Evolutionary conservation across 2,113 vertebrate genomes (phyloP).

Genomic region (Galbula dea): DNA sequence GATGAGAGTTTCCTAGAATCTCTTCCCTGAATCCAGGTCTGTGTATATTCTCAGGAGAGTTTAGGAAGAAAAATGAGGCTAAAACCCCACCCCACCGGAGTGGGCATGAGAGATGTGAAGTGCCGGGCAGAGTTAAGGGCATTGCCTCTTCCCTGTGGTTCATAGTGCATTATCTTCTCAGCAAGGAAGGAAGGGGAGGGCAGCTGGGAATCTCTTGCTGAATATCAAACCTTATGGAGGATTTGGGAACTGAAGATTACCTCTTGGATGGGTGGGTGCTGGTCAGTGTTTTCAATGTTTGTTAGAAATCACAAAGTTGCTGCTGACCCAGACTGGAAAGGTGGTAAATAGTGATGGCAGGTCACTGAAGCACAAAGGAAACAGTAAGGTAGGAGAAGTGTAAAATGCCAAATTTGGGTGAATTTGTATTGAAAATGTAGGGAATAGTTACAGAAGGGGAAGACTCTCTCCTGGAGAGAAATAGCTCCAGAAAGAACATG

Average conservation of each 20-base stretch:
- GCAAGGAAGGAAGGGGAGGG: not conserved
- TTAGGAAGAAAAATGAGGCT: not conserved
- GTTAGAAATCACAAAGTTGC: not conserved
- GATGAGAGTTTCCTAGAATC: not conserved
- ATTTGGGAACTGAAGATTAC: not conserved
- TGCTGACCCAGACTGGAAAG: not conserved
- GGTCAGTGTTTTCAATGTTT: not conserved
- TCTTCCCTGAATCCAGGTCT: not conserved
- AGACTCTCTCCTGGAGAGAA: not conserved
- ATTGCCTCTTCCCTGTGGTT: not conserved
- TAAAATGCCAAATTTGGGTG: not conserved
- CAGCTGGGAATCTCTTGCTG: not conserved
- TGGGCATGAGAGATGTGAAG: not conserved
- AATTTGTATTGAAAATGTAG: not conserved
- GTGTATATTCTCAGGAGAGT: not conserved
- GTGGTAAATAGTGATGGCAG: fast-evolving
- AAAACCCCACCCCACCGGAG: not conserved
- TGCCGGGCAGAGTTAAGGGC: not conserved
- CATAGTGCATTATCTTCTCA: not conserved
- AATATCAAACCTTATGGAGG: not conserved
- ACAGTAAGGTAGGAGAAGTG: not conserved
- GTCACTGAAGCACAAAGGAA: not conserved
- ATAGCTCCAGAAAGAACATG: not conserved
- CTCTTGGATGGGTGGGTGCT: not conserved
- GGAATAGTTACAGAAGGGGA: not conserved